A percentile compares a stretch with the other conserved stretches of the same genome.
These are phyloP conservation scores for Himalopsyche japonica DNA, from an alignment of 2,888 invertebrate species.

Conservation along the genomic window DNA sequence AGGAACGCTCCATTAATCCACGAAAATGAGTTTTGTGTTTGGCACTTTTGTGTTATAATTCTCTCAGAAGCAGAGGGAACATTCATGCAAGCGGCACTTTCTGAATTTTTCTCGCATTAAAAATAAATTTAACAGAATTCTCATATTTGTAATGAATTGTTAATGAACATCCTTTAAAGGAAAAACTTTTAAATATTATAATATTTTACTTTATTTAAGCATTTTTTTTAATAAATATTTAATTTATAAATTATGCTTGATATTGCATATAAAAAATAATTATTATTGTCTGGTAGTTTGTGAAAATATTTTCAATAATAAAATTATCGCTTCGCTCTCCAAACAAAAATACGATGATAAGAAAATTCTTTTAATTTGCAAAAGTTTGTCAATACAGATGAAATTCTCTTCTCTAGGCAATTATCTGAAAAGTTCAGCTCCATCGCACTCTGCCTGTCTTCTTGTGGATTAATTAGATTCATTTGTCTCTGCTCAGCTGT, in stretches of 20 bases:
- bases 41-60: constrained; percentile 38
- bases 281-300: no score
- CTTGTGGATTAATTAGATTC: constrained; percentile 10
- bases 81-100: constrained; percentile 2
- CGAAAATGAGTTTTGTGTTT: constrained; percentile 37
- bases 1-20: constrained; percentile 33
- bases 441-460: background rate
- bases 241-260: no score
- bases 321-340: no score
- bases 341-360: no score
- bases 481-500: constrained; percentile 5
- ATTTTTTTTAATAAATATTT: no score
- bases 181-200: background rate
- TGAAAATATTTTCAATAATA: no score
- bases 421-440: background rate
- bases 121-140: background rate
- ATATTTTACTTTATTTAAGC: no score
- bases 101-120: background rate
- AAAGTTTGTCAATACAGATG: constrained; percentile 2
- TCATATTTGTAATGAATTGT: background rate
- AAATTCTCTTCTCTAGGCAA: background rate
- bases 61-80: constrained; percentile 31
- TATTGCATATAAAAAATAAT: no score
- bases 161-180: background rate
- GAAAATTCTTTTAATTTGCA: background rate